Conservation (phyloP, 2,888 invertebrate species). For the Oxytorus armatus region DNA sequence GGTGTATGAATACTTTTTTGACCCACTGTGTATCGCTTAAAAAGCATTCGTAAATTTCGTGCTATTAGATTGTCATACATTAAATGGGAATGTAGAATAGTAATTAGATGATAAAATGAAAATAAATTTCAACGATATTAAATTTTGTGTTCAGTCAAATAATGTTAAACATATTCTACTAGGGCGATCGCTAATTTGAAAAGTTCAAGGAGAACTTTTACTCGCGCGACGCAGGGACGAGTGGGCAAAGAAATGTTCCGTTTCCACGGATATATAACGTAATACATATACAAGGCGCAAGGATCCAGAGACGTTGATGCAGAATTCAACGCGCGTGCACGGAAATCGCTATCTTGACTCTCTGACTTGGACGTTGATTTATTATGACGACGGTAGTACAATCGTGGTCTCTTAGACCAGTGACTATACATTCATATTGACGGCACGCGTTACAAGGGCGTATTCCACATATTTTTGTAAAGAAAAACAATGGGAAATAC, state of each 20-base stretch:
- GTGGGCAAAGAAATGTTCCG: constrained; percentile 28
- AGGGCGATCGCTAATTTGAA: background rate
- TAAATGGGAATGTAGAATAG: too few species aligned
- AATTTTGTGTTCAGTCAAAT: too few species aligned
- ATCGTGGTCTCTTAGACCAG: constrained; percentile 48
- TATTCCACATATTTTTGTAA: background rate
- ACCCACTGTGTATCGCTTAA: too few species aligned
- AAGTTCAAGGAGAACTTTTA: background rate
- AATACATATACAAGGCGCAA: constrained; percentile 21
- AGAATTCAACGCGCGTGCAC: constrained; percentile 55
- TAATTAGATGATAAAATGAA: too few species aligned
- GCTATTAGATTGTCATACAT: too few species aligned
- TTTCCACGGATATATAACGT: constrained; percentile 42
- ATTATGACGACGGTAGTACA: constrained; percentile 62
- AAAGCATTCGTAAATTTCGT: too few species aligned
- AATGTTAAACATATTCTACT: background rate
- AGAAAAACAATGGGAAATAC: background rate
- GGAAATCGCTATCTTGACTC: constrained; percentile 62
- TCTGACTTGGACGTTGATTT: constrained; percentile 66
- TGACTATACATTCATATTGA: constrained; percentile 8
- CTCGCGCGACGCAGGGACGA: background rate
- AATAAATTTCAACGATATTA: too few species aligned
- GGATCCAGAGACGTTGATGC: constrained; percentile 18
- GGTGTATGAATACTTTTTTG: too few species aligned
- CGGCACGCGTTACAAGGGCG: constrained; percentile 21